These are phyloP conservation scores for Trachelus tabidus DNA, from an alignment of 2,888 invertebrate genomes.

Conservation along the genomic window DNA sequence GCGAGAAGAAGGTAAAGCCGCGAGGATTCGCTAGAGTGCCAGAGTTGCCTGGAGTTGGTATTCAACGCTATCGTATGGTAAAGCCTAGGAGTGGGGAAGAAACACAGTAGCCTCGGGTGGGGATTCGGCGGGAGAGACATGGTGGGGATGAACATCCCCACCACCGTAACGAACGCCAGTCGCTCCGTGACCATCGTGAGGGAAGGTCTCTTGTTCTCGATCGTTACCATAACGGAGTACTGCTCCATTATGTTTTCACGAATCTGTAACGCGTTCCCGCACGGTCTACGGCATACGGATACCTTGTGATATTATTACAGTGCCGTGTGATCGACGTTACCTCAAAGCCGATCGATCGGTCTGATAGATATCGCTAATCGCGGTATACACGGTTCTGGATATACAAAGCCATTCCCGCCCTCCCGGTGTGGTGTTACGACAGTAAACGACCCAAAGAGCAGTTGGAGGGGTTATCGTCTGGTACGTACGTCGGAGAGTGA, in stretches of 20 bases:
- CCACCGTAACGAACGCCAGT: constrained; percentile 40
- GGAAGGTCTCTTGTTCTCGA: constrained; percentile 34
- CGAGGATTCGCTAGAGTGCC: not conserved
- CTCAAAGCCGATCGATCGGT: not conserved
- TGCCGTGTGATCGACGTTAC: not conserved
- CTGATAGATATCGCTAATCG: not conserved
- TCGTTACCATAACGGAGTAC: constrained; percentile 2
- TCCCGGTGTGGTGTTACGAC: not conserved
- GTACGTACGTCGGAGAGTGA: not conserved
- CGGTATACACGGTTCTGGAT: not conserved
- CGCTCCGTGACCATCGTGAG: constrained; percentile 53
- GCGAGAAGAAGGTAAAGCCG: not conserved
- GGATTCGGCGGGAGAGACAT: not conserved
- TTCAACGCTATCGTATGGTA: not conserved
- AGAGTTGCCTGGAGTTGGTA: not conserved
- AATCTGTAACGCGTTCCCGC: not conserved
- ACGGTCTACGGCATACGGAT: not conserved
- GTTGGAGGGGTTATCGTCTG: not conserved
- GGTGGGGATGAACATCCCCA: not conserved
- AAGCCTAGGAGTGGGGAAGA: not conserved
- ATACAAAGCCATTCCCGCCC: not conserved
- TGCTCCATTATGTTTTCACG: not conserved
- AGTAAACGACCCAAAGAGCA: not conserved
- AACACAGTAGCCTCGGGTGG: not conserved
- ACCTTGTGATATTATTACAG: not conserved